Evolutionary conservation across 2,888 invertebrate species (phyloP), one percentile per base, ranked within the genome.

Genomic region (Agrochola lota): DNA sequence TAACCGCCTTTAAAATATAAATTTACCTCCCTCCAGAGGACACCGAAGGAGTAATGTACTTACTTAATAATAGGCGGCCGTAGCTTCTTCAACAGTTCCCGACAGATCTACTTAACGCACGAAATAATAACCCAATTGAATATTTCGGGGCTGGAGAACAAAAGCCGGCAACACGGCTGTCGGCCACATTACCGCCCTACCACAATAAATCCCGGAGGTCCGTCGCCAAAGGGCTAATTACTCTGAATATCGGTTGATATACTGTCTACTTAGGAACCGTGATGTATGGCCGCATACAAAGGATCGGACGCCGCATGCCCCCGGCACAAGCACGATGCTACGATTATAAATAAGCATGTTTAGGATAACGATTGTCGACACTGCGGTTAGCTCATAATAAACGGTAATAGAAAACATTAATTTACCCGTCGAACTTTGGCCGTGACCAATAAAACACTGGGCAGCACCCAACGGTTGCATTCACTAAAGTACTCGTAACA

Each of bases 171-270:
- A 91, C 92, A 95, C 94, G 96, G 94, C 94, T 96, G 96, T 96
- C 96, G 93, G 94, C 85, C 93, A 94, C 92, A 96, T 96, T 96
- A 96, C 95, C 95, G 96, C 95, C 95, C 95, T 93, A 94, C 94
- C 91, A 94, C 95, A 93, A 96, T 96, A 96, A 96, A 96, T 96
- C 95, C 95, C 92, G 94, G 94, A 93, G 95, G 94, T 95, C 95
- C 94, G 96, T 96, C 96, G 96, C 96, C 95, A 96, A 90, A 87
- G 96, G 96, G 94, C 96, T 96, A 96, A 96, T 96, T 96, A 96
- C 96, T 96, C 95, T 91, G 91, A 93, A 94, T 95, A 95, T 94
- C 93, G 93, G 95, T 95, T 96, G 96, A 96, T 96, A 96, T 96
- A 96, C 95, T 96, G 96, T 96, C 96, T 96, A 96, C 96, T 96